Evolutionary conservation across 2,888 invertebrate species (phyloP).

Genomic region (Patella pellucida): DNA sequence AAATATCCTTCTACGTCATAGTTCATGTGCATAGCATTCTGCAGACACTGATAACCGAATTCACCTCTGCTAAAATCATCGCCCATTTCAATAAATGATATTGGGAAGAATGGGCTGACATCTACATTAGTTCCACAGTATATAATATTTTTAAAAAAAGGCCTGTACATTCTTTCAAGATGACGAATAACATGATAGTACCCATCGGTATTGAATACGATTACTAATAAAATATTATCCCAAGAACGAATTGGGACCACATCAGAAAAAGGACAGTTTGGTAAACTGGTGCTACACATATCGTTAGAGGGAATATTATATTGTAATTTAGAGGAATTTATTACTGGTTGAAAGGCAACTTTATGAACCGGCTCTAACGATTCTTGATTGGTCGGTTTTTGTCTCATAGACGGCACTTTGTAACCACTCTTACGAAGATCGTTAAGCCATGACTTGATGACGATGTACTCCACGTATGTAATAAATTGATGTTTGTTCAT

Average conservation of each 20-base stretch:
- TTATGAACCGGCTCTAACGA: no score
- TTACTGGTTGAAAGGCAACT: no score
- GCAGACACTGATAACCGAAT: constrained; percentile 23
- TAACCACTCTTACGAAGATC: no score
- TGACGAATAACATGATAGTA: background rate
- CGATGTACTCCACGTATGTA: no score
- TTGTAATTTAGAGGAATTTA: no score
- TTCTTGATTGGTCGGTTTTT: no score
- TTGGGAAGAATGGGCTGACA: background rate
- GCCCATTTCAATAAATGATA: constrained; percentile 18
- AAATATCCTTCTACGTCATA: constrained; percentile 26
- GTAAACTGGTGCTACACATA: no score
- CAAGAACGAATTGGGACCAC: no score
- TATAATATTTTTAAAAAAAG: constrained; percentile 21
- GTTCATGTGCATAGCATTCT: constrained; percentile 24
- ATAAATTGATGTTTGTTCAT: background rate
- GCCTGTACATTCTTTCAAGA: constrained; percentile 19
- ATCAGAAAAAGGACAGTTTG: no score
- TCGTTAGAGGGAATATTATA: no score
- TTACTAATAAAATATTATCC: constrained; percentile 19
- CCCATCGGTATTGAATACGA: constrained; percentile 17
- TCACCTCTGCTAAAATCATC: constrained; percentile 8
- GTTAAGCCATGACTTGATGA: no score
- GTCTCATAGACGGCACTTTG: no score
- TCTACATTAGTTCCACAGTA: constrained; percentile 16